Evolutionary conservation across 1,140 invertebrate species (phyloP).

Genomic region (Macrobrachium rosenbergii): DNA sequence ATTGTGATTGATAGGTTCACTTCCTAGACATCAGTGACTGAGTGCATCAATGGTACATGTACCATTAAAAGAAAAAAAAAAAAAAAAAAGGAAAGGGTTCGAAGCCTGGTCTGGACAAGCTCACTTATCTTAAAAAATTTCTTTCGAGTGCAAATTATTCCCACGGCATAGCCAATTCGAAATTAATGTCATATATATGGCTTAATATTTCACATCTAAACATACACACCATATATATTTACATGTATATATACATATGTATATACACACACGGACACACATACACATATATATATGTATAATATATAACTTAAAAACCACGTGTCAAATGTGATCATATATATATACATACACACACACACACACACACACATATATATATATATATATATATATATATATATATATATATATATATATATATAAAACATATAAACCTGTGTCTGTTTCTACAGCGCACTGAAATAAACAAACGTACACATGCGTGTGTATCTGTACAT

Average conservation of each 20-base stretch:
- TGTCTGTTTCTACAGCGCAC: neutral
- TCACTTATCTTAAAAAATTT: no score
- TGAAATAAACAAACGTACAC: neutral
- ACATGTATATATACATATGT: no score
- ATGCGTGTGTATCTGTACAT: neutral
- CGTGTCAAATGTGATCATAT: no score
- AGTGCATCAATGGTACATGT: no score
- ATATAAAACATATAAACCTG: neutral
- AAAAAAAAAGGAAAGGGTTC: no score
- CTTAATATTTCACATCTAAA: neutral
- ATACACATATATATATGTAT: conserved; percentile 33
- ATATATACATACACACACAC: conserved; percentile 24
- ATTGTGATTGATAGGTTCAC: no score
- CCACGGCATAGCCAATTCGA: neutral
- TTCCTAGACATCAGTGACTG: no score
- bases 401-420: conserved; percentile 42
- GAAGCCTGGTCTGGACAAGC: no score
- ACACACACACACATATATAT: conserved; percentile 28
- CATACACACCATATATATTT: no score
- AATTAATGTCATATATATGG: neutral
- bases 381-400: conserved; percentile 43
- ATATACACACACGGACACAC: conserved; percentile 22
- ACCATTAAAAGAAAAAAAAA: no score
- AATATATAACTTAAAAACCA: no score
- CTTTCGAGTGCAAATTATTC: no score